Evolutionary conservation across 2,113 vertebrate species (phyloP), one percentile per base, ranked within the genome.

Genomic region (Pluvialis apricaria): DNA sequence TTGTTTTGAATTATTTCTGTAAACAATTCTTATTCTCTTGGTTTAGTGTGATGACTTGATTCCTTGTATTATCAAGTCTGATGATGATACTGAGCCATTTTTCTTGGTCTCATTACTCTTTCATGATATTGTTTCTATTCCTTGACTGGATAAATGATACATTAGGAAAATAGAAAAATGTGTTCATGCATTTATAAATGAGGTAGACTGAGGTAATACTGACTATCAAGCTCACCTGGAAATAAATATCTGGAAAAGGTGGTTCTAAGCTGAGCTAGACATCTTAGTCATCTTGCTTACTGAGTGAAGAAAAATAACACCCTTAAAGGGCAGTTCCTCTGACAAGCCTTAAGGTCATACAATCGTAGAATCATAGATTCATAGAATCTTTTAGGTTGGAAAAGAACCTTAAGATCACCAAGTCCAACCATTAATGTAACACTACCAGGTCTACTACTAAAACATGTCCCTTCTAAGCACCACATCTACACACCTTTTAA

Each of bases 271-370:
- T 2, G 3, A 65, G 44, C 7, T 77, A 86, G 44, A 52, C 11
- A 32, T 40, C 12, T 60, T 75, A 73, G 45, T 66, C 8, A 26
- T 44, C 29, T 71, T 75, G 13, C 71, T 89, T 49, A 66, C 8
- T 45, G 10, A 7, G 7, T 44, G 12, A 79, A 76, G 20, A 88
- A 26, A 87, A 79, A 91, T 22, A 64, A 2, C 3, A 66, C 32
- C 8, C 17, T 68, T 68, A 55, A 79, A 0, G 0, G 13, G 15
- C 15, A 65, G 6, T 16, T 51, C 11, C n/a, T 55, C n/a, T 91
- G 70, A 42, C 7, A 47, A 47, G 6, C 13, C 15, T 73, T 89
- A 38, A 77, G 16, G 28, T 82, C 15, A 38, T 40, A n/a, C 11
- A 81, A 20, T n/a, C 47, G 31, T 11, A n/a, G 42, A 57, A 64